Conservation (phyloP, 2,797 vertebrate genomes). For the Lates japonicus region DNA sequence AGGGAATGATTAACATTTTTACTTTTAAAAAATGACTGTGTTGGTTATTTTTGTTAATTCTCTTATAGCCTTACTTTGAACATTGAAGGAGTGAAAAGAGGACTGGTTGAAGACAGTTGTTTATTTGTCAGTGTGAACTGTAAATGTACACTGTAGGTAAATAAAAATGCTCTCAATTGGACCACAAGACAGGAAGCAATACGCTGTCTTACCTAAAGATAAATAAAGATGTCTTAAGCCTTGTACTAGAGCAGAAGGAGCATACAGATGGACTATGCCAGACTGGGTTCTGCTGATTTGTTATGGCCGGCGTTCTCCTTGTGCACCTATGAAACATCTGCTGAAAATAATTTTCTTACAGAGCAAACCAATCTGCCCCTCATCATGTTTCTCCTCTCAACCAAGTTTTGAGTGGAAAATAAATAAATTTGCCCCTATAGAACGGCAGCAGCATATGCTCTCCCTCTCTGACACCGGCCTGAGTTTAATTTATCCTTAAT, state of each 20-base stretch:
- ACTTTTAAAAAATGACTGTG: no score
- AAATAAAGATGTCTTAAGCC: slow-evolving; percentile 2
- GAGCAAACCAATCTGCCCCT: slow-evolving; percentile 9
- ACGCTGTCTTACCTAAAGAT: neutral
- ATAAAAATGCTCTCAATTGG: neutral
- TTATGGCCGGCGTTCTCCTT: slow-evolving; percentile 16
- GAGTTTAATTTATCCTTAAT: slow-evolving; percentile 71
- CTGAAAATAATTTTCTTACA: slow-evolving; percentile 25
- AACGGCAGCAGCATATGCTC: slow-evolving; percentile 27
- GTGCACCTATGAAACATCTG: slow-evolving; percentile 43
- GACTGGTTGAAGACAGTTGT: no score
- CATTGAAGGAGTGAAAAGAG: no score
- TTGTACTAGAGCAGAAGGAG: slow-evolving; percentile 3
- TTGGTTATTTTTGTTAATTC: no score
- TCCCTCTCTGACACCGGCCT: slow-evolving; percentile 34
- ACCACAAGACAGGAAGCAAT: neutral
- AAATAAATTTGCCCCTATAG: slow-evolving; percentile 33
- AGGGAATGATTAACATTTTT: no score
- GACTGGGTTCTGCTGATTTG: slow-evolving; percentile 31
- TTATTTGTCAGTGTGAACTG: neutral
- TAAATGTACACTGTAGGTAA: slow-evolving; percentile 1
- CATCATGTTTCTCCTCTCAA: slow-evolving; percentile 5
- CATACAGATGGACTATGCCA: slow-evolving; percentile 25
- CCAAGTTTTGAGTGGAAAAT: slow-evolving; percentile 23
- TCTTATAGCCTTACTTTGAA: no score